Conservation (phyloP, 2,113 vertebrate species). For the Oreocharis arfaki region DNA sequence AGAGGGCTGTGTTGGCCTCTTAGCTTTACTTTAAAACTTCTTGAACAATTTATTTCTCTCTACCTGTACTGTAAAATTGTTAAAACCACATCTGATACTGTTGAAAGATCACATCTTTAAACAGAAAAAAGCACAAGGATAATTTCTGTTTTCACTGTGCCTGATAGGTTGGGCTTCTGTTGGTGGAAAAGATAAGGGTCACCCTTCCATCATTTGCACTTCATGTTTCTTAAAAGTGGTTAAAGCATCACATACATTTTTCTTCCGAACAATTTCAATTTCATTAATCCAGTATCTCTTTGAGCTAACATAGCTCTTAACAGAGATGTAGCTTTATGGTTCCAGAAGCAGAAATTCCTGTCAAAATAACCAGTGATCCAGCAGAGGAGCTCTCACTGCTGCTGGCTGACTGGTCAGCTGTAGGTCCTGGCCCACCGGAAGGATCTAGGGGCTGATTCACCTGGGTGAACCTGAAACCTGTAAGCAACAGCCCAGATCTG, state of each 20-base stretch:
- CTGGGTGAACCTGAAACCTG: neutral
- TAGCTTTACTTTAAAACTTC: conserved; percentile 20
- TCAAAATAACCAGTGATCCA: neutral
- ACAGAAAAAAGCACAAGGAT: neutral
- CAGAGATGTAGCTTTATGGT: neutral
- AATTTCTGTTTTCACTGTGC: neutral
- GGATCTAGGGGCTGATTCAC: neutral
- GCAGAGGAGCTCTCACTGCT: neutral
- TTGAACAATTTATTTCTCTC: conserved; percentile 16
- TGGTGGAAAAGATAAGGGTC: conserved; percentile 46
- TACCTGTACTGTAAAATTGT: neutral
- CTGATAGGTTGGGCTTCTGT: neutral
- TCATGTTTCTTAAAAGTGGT: conserved; percentile 22
- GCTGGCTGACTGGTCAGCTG: neutral
- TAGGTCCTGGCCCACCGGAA: neutral
- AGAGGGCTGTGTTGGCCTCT: neutral
- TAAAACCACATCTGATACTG: neutral
- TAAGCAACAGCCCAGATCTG: neutral
- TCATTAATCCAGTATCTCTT: neutral
- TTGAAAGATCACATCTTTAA: neutral
- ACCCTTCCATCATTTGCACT: conserved; percentile 30
- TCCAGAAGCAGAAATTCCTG: neutral
- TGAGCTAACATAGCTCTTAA: neutral
- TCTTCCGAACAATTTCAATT: neutral
- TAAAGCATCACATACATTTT: conserved; percentile 31